Percentiles rank a stretch among this genome's conserved stretches.
Evolutionary conservation across 2,113 vertebrate genomes (phyloP).

Genomic region (Tor tambroides): DNA sequence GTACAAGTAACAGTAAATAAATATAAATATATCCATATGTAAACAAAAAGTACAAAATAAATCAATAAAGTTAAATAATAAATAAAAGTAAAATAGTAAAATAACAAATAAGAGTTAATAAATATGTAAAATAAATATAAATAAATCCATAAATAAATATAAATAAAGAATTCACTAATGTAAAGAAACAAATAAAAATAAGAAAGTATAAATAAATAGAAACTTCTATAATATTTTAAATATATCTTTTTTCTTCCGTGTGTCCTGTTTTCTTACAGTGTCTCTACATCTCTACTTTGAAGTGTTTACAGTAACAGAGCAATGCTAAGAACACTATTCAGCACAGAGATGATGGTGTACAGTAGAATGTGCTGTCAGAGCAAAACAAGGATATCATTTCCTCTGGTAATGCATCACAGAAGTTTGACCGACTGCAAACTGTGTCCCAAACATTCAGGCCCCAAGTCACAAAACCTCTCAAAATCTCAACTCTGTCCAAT

Average conservation of each 20-base stretch:
- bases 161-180: background rate
- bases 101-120: background rate
- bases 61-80: background rate
- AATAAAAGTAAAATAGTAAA: background rate
- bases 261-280: background rate
- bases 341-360: background rate
- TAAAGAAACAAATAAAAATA: background rate
- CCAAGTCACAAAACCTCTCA: background rate
- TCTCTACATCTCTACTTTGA: background rate
- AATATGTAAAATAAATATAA: background rate
- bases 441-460: background rate
- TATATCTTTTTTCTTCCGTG: background rate
- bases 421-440: background rate
- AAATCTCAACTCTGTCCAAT: background rate
- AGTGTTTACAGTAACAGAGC: slow-evolving; percentile 57
- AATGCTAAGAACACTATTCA: background rate
- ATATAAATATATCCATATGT: background rate
- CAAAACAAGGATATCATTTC: background rate
- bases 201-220: background rate
- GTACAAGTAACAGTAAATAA: background rate
- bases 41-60: background rate
- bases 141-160: background rate
- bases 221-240: background rate
- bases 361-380: background rate
- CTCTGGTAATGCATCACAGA: background rate